Evolutionary conservation across 1,140 invertebrate species (phyloP).

Genomic region (Caligus rogercresseyi): DNA sequence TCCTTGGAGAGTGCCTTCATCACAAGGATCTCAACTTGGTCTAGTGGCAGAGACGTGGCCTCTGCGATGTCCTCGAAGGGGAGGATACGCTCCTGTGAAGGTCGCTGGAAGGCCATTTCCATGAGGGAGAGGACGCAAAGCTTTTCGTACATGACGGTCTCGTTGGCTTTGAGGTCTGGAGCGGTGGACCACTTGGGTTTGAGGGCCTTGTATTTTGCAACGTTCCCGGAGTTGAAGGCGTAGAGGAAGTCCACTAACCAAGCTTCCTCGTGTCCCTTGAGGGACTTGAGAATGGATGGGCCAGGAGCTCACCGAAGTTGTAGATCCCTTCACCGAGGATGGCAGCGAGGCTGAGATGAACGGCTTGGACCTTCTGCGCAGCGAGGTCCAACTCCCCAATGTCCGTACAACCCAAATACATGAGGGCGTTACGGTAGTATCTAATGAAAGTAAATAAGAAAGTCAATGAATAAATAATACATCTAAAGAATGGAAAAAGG

Average conservation of each 20-base stretch:
- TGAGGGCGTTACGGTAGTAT: slow-evolving; percentile 84
- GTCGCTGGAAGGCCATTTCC: slow-evolving; percentile 62
- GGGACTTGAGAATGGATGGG: slow-evolving; percentile 56
- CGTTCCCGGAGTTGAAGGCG: slow-evolving; percentile 82
- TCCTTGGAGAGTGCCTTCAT: slow-evolving; percentile 96
- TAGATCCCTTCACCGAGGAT: slow-evolving; percentile 87
- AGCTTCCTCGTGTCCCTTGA: slow-evolving; percentile 58
- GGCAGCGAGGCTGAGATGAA: slow-evolving; percentile 78
- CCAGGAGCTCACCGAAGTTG: slow-evolving; percentile 84
- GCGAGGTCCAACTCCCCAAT: slow-evolving; percentile 43
- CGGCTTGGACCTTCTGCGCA: slow-evolving; percentile 62
- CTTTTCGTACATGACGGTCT: slow-evolving; percentile 68
- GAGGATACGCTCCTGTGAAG: slow-evolving; percentile 49
- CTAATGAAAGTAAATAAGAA: slow-evolving; percentile 68
- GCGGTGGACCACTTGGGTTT: slow-evolving; percentile 60
- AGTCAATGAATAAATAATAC: neutral
- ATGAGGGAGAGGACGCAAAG: slow-evolving; percentile 87
- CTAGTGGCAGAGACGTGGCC: slow-evolving; percentile 22
- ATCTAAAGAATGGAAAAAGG: neutral
- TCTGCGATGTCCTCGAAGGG: slow-evolving; percentile 75
- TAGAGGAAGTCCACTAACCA: slow-evolving; percentile 79
- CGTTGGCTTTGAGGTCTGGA: slow-evolving; percentile 66
- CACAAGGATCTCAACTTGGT: slow-evolving; percentile 80
- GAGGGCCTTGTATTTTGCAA: slow-evolving; percentile 63
- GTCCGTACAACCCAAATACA: slow-evolving; percentile 78